Evolutionary conservation across 1,140 invertebrate species (phyloP).

Genomic region (Stegodyphus dumicola): DNA sequence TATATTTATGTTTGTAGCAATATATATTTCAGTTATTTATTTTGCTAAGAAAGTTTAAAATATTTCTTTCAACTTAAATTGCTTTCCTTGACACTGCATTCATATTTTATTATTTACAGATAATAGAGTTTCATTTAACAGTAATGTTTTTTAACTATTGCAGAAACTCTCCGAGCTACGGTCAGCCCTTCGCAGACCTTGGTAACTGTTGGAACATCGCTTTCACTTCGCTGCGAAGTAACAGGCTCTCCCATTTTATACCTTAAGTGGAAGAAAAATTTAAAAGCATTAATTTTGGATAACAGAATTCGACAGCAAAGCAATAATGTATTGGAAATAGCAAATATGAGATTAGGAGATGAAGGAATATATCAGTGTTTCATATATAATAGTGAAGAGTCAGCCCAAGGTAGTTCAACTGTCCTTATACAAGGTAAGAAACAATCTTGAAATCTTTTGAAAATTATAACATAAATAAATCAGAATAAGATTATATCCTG

Average conservation of each 20-base stretch:
- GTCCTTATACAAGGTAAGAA: conserved; percentile 68
- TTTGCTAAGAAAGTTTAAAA: no score
- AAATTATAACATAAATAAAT: no score
- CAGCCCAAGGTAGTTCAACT: conserved; percentile 70
- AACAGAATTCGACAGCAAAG: conserved; percentile 57
- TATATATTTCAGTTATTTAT: no score
- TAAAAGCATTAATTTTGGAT: conserved; percentile 25
- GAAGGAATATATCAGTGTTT: conserved; percentile 99
- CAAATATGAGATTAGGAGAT: conserved; percentile 86
- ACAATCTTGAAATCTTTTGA: no score
- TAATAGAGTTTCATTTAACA: no score
- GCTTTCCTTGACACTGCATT: no score
- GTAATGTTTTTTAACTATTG: background rate
- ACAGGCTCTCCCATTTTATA: conserved; percentile 50
- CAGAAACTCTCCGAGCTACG: conserved; percentile 22
- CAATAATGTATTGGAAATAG: conserved; percentile 64
- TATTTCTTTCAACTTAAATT: no score
- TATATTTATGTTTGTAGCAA: no score
- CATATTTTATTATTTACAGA: no score
- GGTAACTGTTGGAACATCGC: conserved; percentile 43
- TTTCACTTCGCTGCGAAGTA: conserved; percentile 59
- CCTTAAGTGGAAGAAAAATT: conserved; percentile 59
- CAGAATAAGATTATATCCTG: no score
- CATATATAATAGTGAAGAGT: conserved; percentile 92
- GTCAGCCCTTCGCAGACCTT: conserved; percentile 33